phyloP scores from a whole-genome alignment of 2,797 vertebrate genomes.

The Dromococcyx pavoninus region DNA sequence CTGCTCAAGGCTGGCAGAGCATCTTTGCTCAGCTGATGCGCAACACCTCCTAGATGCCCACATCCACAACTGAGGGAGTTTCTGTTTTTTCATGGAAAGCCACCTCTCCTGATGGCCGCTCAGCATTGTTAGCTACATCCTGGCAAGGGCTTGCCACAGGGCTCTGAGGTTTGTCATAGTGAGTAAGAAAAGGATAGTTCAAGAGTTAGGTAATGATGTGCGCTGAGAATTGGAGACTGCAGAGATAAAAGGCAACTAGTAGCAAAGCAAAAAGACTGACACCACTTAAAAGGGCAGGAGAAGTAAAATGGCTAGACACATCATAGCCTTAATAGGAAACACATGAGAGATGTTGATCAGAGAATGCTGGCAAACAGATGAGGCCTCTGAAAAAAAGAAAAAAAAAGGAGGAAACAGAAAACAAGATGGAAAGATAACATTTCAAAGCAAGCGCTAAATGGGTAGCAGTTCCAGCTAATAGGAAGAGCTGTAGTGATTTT shows the following conservation, averaged over 20 bases:
- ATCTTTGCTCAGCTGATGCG: not conserved
- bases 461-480: constrained; percentile 57
- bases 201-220: constrained; percentile 62
- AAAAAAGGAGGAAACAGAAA: constrained; percentile 74
- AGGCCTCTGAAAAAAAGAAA: constrained; percentile 31
- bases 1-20: not conserved
- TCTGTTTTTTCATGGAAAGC: not conserved
- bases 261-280: constrained; percentile 65
- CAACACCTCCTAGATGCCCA: not conserved
- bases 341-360: constrained; percentile 64
- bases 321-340: constrained; percentile 70
- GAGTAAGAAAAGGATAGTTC: constrained; percentile 36
- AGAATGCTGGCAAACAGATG: constrained; percentile 72
- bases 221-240: constrained; percentile 38
- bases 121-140: not conserved
- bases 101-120: not conserved
- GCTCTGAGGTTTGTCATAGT: not conserved
- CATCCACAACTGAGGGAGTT: not conserved
- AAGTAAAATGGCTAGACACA: constrained; percentile 55
- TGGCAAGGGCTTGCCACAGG: constrained; percentile 18
- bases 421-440: constrained; percentile 81
- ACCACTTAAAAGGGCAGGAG: constrained; percentile 60
- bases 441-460: constrained; percentile 74
- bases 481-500: constrained; percentile 44
- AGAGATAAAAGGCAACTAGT: constrained; percentile 68